These are phyloP conservation scores for Antennarius maculatus DNA, from an alignment of 2,797 vertebrate genomes.

Conservation along the genomic window DNA sequence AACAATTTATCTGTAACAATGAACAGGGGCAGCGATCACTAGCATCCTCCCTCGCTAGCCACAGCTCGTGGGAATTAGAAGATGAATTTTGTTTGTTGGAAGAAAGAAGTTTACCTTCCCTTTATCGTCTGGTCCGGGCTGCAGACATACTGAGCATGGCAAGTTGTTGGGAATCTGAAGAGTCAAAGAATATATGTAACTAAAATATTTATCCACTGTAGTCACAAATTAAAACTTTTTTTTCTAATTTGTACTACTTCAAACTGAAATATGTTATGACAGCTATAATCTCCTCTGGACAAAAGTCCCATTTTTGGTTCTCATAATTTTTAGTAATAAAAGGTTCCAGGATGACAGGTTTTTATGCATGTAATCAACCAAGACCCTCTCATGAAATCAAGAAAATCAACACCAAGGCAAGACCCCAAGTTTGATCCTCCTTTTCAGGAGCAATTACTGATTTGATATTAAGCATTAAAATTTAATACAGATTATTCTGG, in stretches of 20 bases:
- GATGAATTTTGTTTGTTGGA: not conserved
- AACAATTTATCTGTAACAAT: not conserved
- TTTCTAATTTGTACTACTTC: not conserved
- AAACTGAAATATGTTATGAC: not conserved
- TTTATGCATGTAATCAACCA: no score
- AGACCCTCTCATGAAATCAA: no score
- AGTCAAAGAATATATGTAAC: constrained; percentile 8
- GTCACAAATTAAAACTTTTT: not conserved
- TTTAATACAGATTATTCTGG: no score
- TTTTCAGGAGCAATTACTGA: no score
- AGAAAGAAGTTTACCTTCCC: constrained; percentile 84
- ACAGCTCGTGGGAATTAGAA: not conserved
- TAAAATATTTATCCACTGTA: not conserved
- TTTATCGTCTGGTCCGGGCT: constrained; percentile 87
- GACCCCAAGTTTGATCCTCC: no score
- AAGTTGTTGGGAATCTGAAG: constrained; percentile 87
- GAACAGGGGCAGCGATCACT: not conserved
- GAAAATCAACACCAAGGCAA: no score
- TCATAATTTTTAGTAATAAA: not conserved
- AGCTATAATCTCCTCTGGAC: not conserved
- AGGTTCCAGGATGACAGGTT: not conserved
- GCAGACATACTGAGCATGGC: constrained; percentile 89
- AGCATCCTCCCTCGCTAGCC: not conserved
- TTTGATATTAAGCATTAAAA: no score
- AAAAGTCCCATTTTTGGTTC: not conserved